These are phyloP conservation scores for Astropecten irregularis DNA, from an alignment of 53 echinoderm and acorn worm genomes.

Conservation along the genomic window DNA sequence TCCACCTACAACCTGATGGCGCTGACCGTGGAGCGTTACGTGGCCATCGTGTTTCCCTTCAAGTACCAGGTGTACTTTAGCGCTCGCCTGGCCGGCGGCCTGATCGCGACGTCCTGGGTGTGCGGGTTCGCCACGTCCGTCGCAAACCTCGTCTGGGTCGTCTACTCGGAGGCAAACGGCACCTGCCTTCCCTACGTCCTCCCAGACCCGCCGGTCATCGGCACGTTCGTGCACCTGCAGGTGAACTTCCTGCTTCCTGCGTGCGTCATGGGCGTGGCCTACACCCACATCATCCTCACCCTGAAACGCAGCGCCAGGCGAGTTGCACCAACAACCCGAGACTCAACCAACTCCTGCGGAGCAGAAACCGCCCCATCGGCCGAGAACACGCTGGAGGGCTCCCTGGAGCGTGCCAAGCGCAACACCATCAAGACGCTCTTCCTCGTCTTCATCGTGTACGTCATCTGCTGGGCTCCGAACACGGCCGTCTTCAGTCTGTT, in stretches of 20 bases:
- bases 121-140: not conserved
- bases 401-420: not conserved
- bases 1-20: constrained; percentile 80
- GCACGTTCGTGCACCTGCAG: not conserved
- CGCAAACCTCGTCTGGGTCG: constrained; percentile 3
- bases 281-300: not conserved
- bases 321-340: not conserved
- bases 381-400: constrained; percentile 1
- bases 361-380: not conserved
- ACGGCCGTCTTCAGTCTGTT: not conserved
- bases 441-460: constrained; percentile 6
- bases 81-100: constrained; percentile 22
- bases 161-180: not conserved
- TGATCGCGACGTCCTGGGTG: not conserved
- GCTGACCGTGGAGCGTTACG: constrained; percentile 79
- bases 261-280: not conserved
- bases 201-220: not conserved
- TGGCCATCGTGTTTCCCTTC: constrained; percentile 80
- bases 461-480: constrained; percentile 13
- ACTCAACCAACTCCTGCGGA: not conserved
- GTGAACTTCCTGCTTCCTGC: constrained; percentile 3
- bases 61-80: constrained; percentile 63
- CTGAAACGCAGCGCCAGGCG: not conserved
- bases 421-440: constrained; percentile 25
- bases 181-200: not conserved